Evolutionary conservation across 2,797 vertebrate species (phyloP).

Genomic region (Enoplosus armatus): DNA sequence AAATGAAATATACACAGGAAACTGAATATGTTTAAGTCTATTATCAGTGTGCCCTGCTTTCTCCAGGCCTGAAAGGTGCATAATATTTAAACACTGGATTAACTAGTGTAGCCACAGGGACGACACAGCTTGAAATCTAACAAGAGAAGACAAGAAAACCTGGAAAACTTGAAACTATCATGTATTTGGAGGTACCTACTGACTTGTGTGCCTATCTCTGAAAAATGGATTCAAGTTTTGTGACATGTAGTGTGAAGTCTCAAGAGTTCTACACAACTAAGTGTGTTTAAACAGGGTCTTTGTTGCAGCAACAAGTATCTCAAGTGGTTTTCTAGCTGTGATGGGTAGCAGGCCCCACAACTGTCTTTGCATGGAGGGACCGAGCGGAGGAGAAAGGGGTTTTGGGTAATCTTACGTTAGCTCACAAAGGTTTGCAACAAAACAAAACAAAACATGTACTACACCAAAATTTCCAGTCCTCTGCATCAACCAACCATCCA

Average conservation of each 20-base stretch:
- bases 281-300: neutral
- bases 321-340: neutral
- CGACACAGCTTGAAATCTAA: neutral
- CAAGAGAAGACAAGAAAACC: neutral
- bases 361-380: neutral
- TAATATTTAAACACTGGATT: neutral
- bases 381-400: neutral
- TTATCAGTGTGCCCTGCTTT: neutral
- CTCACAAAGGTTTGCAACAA: neutral
- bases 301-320: neutral
- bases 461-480: neutral
- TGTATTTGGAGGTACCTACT: neutral
- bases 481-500: neutral
- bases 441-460: neutral
- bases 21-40: no score
- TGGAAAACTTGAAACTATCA: neutral
- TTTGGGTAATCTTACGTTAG: neutral
- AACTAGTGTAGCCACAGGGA: neutral
- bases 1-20: constrained; percentile 6
- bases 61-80: neutral
- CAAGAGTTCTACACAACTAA: neutral
- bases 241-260: neutral
- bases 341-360: neutral
- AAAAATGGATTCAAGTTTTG: neutral
- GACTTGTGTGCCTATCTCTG: neutral